phyloP scores from a whole-genome alignment of 2,888 invertebrate species.

The Oxyteleia sp. region DNA sequence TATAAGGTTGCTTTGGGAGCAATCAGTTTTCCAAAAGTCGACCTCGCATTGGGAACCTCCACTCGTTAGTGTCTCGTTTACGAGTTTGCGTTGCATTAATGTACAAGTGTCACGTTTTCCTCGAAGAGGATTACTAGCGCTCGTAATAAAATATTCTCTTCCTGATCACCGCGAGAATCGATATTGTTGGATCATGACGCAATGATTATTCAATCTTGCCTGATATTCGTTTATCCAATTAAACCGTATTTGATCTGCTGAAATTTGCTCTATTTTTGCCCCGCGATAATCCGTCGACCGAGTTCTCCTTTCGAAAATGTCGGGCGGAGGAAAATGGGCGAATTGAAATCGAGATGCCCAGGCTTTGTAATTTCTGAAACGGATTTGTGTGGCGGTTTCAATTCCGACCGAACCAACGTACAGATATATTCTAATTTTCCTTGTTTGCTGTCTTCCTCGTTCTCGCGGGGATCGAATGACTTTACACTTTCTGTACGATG shows the following conservation, averaged over 20 bases:
- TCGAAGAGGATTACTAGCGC: too few relatives aligned
- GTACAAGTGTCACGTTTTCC: too few relatives aligned
- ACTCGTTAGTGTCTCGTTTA: too few relatives aligned
- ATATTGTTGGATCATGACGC: too few relatives aligned
- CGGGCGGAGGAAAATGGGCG: neutral
- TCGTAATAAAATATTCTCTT: too few relatives aligned
- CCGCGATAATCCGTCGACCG: slow-evolving; percentile 10
- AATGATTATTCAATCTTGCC: slow-evolving; percentile 5
- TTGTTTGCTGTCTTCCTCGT: slow-evolving; percentile 24
- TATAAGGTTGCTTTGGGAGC: too few relatives aligned
- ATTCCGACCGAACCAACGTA: slow-evolving; percentile 12
- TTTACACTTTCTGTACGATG: slow-evolving; percentile 8
- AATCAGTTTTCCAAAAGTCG: too few relatives aligned
- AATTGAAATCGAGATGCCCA: slow-evolving; percentile 1
- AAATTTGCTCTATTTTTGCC: neutral
- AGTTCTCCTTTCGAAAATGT: slow-evolving; percentile 25
- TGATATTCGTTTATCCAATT: slow-evolving; percentile 11
- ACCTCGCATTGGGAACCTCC: too few relatives aligned
- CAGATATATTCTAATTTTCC: slow-evolving; percentile 39
- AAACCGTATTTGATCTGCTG: neutral
- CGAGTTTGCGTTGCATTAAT: too few relatives aligned
- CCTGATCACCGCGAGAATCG: too few relatives aligned
- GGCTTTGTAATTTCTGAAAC: slow-evolving; percentile 31
- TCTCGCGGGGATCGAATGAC: neutral
- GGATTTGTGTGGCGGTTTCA: slow-evolving; percentile 28